Evolutionary conservation across 1,140 invertebrate species (phyloP), one percentile per base, ranked within the genome.

Genomic region (Zaprionus ghesquierei): DNA sequence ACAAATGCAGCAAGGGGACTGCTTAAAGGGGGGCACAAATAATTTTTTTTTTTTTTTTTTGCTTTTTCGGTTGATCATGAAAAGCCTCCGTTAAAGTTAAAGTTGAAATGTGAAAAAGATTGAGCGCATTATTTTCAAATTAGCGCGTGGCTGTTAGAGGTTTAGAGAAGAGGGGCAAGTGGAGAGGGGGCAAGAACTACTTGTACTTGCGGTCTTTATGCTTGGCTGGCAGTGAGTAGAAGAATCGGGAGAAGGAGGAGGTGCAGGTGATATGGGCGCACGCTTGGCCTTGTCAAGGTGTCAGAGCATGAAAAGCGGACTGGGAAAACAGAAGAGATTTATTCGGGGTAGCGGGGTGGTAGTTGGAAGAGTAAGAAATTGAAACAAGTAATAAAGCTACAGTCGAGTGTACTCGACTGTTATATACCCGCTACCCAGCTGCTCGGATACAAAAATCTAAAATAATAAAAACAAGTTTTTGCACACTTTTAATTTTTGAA

Each of bases 101-200:
- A 55, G 71, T 50, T 61, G 59, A 75, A 82, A 89, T 89, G 69
- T 75, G 61, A 84, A 89, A 89, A 89, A 89, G 84, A 89, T 89
- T 89, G 79, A 81, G 77, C 72, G 84, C 84, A 89, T 89, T 89
- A 89, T 89, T 89, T 89, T 89, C 77, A 89, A 84, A 89, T 89
- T 89, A 89, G 77, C 84, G 77, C 84, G 79, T 84, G 80, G 84
- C 84, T 89, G 41, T 9, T 35, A 58, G 64, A 44, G 41, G 3
- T 18, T 31, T n/a, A 25, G 5, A 3, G 29, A 2, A 18, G 5
- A 15, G 10, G 29, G 20, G 13, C n/a, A 6, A 6, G 12, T 2
- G 3, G 8, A 1, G 2, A 12, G n/a, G 25, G 10, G 12, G 23
- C 54, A 65, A 71, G 54, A n/a, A n/a, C n/a, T 72, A 41, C 63